Base-by-base conservation (phyloP, 2,797 vertebrate species). In the Lateolabrax maculatus region DNA sequence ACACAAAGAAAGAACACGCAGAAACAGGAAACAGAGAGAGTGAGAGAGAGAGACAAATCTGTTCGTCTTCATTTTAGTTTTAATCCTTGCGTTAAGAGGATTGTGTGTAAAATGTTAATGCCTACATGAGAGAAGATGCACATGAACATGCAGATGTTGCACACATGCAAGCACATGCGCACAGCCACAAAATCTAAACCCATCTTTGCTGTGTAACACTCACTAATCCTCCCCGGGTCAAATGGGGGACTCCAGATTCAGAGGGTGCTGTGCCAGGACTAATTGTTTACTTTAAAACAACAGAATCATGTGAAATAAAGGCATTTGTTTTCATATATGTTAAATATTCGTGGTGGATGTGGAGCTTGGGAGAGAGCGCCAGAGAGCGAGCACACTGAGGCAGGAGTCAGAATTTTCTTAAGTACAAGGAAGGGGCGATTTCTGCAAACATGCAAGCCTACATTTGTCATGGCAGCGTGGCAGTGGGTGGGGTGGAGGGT, bases 71-170 rank as follows among this genome's bases (percentile, higher is more conserved):
- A 72, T 84, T 79, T 81, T 25, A 46, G 60, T 73, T 76, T 66
- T 57, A 92, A 94, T 93, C 90, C 85, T 74, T 25, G 25, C 31
- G 27, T 89, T 95, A 93, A 94, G 91, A 93, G 91, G 93, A 94
- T 94, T 94, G 84, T 25, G 86, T 65, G 61, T 80, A 75, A 91
- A 87, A 90, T 78, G 75, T 79, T 84, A 74, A 88, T 80, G 61
- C 68, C 31, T 27, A 71, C 83, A 78, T 57, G 68, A 85, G 43
- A 56, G 75, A 68, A 66, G 67, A 86, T 27, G 61, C 71, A 34
- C 81, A 85, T 75, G 66, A 18, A 75, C 58, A 77, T 80, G 76
- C 83, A 85, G 83, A 87, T 84, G 81, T 86, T 70, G 55, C 68
- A 85, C 65, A 83, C 69, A 78, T 48, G 39, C 76, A 73, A 52